Conservation (phyloP, 2,888 invertebrate genomes). For the Portevinia maculata region DNA sequence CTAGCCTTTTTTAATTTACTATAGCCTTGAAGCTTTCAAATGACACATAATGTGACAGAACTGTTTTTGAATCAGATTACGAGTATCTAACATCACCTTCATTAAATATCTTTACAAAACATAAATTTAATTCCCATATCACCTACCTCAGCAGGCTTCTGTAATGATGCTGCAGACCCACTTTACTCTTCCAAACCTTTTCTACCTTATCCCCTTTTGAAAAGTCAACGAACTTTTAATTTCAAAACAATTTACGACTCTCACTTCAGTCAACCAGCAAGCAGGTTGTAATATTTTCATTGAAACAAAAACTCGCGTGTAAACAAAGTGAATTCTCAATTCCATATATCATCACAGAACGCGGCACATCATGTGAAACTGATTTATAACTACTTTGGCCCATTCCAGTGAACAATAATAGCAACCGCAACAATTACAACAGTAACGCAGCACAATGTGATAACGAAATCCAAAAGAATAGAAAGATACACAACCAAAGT, state of each 20-base stretch:
- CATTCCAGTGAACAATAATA: conserved; percentile 10
- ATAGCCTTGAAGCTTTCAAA: no score
- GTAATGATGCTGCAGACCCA: no score
- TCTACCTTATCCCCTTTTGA: background rate
- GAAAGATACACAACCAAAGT: conserved; percentile 36
- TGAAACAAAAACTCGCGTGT: conserved; percentile 9
- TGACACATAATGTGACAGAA: no score
- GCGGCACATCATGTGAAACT: conserved; percentile 68
- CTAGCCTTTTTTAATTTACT: no score
- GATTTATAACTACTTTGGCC: conserved; percentile 49
- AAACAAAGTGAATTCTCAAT: background rate
- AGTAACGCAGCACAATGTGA: conserved; percentile 59
- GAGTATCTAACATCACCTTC: no score
- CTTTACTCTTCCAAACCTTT: no score
- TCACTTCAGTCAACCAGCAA: conserved; percentile 52
- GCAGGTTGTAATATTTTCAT: conserved; percentile 52
- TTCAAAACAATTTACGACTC: conserved; percentile 30
- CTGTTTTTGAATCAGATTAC: no score
- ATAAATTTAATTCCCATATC: no score
- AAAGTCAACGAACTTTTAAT: background rate
- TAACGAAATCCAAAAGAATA: conserved; percentile 20
- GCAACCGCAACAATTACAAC: no score
- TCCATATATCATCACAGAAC: conserved; percentile 19
- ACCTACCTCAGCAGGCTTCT: no score
- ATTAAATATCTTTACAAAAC: no score